Evolutionary conservation across 1,140 invertebrate genomes (phyloP), one percentile per base, ranked within the genome.

Genomic region (Solen grandis): DNA sequence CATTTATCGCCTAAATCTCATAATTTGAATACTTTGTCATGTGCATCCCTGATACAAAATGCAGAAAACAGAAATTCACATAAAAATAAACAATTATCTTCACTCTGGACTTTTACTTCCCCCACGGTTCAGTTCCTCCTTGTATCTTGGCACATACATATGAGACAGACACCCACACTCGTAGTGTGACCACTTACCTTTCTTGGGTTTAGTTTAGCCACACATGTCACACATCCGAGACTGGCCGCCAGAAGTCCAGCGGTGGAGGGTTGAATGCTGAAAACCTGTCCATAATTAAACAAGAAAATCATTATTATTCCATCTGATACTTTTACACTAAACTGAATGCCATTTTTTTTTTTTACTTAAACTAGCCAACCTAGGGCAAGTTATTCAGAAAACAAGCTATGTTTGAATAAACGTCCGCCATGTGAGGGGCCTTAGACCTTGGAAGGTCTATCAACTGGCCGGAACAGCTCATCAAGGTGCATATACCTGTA

Each of bases 161-260:
- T n/a, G n/a, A n/a, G n/a, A n/a, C 46, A 13, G n/a, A n/a, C 46
- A 14, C n/a, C 46, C 46, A 14, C 13, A 52, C 13, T 13, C 13
- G 46, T 14, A 13, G 13, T 52, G 46, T 52, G 13, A 52, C 25
- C 25, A 69, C 59, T 66, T 69, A 90, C 88, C 84, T 88, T 29
- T 54, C 77, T 69, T 5, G 85, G 83, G 52, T 88, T 60, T 46
- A 79, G 52, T 31, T 83, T 82, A 5, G 84, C 86, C 4, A 88
- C 78, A 73, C 83, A 84, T 0, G 84, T 84, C 2, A 91, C 36
- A 84, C 87, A 88, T 29, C 88, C 86, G 22, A 91, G 46, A 78
- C 87, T 88, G 2, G 82, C 62, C 19, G 82, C 83, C 5, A 90
- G 62, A 19, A 90, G 60, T 90, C 87, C 25, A 90, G 52, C 14